Base-by-base conservation (phyloP, 2,888 invertebrate genomes). In the Drosophila mimica region DNA sequence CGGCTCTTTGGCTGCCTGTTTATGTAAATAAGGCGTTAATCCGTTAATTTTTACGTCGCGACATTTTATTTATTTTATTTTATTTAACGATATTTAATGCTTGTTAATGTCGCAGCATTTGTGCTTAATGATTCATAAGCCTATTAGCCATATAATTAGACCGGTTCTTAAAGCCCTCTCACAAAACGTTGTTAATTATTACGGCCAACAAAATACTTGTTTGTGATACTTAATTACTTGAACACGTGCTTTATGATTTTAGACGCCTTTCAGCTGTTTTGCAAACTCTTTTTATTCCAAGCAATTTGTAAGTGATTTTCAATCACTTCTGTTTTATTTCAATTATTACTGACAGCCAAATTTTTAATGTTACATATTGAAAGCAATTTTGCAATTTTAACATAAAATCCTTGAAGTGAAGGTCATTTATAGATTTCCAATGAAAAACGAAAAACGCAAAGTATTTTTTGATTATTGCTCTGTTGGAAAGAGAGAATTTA, bases 11-110 rank as follows among this genome's bases (percentile, higher is more conserved):
- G 0, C 54, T 54, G 74, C 46, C 13, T 28, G 28, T 56, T 54
- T 36, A 38, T 56, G 68, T 64, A 78, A 74, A 74, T 51, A 74
- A 43, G 40, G 68, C 67, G 68, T 63, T 76, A 76, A 76, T 76
- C 77, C 49, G 62, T 72, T 76, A 61, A 76, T 76, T 68, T 68
- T 31, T 25, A 38, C 40, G 59, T 71, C 33, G n/a, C 43, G 54
- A 54, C 57, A 53, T 57, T 67, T 63, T 65, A 70, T 65, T 36
- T 58, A 75, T 69, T 62, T 65, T 59, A 46, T 25, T 43, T 51
- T 15, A 9, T 13, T 11, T 38, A 48, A 3, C 53, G 62, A 79
- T 64, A 62, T 70, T 70, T 64, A 61, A 70, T 64, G 57, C 53
- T 28, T 69, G 17, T 36, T 46, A 51, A 51, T 36, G n/a, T 36